Conservation (phyloP, 92 coral and sea anemone species). For the Palythoa heliodiscus region DNA sequence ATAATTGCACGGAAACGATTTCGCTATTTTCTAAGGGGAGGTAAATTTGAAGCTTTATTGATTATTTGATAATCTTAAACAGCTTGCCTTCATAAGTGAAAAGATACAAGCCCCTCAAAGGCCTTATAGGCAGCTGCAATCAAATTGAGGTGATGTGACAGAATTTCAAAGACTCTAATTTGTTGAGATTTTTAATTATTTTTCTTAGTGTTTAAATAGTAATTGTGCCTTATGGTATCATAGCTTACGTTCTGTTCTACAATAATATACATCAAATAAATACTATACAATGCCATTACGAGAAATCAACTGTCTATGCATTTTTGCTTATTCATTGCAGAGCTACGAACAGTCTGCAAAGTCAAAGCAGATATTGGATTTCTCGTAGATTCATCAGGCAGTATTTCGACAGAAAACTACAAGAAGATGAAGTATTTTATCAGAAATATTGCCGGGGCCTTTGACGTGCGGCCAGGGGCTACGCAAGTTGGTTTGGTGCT, state of each 20-base stretch:
- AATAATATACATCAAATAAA: background rate
- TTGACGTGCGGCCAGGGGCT: background rate
- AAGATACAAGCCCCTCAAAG: too few species aligned
- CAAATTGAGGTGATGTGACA: too few species aligned
- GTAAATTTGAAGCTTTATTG: too few species aligned
- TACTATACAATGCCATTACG: background rate
- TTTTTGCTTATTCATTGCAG: background rate
- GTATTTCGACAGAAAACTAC: background rate
- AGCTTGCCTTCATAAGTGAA: too few species aligned
- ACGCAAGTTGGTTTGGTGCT: constrained; percentile 22
- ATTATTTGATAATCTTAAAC: too few species aligned
- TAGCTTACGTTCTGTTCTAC: background rate
- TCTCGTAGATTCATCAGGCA: constrained; percentile 23
- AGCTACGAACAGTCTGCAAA: background rate
- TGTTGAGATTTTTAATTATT: too few species aligned
- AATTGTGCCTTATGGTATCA: too few species aligned
- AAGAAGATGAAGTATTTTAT: constrained; percentile 11
- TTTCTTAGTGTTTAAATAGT: too few species aligned
- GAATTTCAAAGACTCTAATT: too few species aligned
- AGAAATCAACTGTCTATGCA: background rate
- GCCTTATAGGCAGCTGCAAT: too few species aligned
- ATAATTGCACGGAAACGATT: too few species aligned
- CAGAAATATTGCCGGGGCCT: constrained; percentile 4
- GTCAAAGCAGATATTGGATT: constrained; percentile 19
- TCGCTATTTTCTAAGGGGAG: too few species aligned